Percentiles rank a stretch among this genome's conserved stretches.
These are phyloP conservation scores for Vultur gryphus DNA, from an alignment of 2,797 vertebrate species.

Conservation along the genomic window DNA sequence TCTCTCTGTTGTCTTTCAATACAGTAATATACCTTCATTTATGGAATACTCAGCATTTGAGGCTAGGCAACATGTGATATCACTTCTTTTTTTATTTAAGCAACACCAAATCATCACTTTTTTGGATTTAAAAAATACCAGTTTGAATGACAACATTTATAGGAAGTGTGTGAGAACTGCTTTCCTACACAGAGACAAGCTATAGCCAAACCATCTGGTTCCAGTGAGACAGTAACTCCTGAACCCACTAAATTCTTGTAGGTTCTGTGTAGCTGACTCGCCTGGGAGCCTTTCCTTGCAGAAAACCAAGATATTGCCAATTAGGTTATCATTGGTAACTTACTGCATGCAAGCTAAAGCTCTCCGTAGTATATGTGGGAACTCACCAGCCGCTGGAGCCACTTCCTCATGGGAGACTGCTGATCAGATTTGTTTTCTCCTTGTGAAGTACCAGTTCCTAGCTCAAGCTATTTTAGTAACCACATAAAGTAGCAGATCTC, in stretches of 20 bases:
- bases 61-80: not conserved
- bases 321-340: not conserved
- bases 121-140: not conserved
- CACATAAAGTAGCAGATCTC: not conserved
- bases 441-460: not conserved
- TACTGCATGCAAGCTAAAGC: not conserved
- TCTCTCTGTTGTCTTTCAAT: not conserved
- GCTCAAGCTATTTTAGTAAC: not conserved
- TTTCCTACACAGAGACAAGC: constrained; percentile 52
- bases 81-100: not conserved
- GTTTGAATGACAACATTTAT: constrained; percentile 51
- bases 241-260: constrained; percentile 9
- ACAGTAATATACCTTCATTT: not conserved
- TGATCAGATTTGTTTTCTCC: not conserved
- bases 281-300: not conserved
- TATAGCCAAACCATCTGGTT: constrained; percentile 53
- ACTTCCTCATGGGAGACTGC: not conserved
- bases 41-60: not conserved
- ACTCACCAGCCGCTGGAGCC: not conserved
- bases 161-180: constrained; percentile 47
- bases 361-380: not conserved
- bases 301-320: not conserved
- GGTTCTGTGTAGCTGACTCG: not conserved
- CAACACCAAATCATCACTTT: not conserved
- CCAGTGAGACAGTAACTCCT: constrained; percentile 26